A percentile compares a stretch with the other conserved stretches of the same genome.
Evolutionary conservation across 2,113 vertebrate species (phyloP).

Genomic region (Calyptomena viridis): DNA sequence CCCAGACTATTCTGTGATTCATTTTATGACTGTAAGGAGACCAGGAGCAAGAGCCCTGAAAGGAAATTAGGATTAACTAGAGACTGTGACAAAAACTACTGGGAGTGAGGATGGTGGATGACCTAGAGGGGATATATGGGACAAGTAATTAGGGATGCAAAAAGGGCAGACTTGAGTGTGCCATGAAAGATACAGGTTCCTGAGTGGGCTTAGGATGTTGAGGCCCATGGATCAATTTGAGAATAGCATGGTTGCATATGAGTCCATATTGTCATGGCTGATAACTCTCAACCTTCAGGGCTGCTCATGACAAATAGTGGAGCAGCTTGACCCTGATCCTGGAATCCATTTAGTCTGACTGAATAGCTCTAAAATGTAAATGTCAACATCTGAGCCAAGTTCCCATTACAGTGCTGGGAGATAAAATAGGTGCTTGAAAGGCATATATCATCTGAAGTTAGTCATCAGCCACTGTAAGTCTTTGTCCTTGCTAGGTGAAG

Average conservation of each 20-base stretch:
- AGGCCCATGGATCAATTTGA: not conserved
- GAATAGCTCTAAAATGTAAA: not conserved
- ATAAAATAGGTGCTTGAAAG: not conserved
- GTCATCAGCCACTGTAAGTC: not conserved
- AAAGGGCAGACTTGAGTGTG: not conserved
- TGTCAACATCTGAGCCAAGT: not conserved
- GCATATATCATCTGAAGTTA: not conserved
- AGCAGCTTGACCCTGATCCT: not conserved
- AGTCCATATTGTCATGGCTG: not conserved
- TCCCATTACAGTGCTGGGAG: not conserved
- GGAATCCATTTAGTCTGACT: not conserved
- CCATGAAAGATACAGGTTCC: not conserved
- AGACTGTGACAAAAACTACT: not conserved
- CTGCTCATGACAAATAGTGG: not conserved
- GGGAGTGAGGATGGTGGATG: not conserved
- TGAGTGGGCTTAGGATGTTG: rapidly evolving
- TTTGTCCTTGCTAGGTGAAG: not conserved
- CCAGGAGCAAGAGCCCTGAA: not conserved
- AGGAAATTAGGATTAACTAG: not conserved
- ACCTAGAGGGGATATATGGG: not conserved
- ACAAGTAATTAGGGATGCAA: not conserved
- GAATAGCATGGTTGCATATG: not conserved
- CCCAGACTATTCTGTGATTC: not conserved
- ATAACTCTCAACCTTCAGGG: not conserved
- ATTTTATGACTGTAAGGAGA: not conserved